A percentile compares a stretch with the other conserved stretches of the same genome.
These are phyloP conservation scores for Aradophagus sp. DNA, from an alignment of 1,140 invertebrate genomes.

Conservation along the genomic window DNA sequence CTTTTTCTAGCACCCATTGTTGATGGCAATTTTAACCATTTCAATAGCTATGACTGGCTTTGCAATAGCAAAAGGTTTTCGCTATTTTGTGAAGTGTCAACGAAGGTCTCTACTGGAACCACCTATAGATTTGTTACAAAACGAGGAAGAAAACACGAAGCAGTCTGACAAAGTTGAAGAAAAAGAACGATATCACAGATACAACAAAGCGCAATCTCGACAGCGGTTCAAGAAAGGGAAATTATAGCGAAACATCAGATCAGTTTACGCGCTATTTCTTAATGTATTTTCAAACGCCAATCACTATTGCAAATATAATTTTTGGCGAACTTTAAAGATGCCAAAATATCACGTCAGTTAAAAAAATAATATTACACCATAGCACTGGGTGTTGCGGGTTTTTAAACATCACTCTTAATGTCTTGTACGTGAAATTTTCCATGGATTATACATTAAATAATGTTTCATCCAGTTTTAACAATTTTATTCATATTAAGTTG, in stretches of 20 bases:
- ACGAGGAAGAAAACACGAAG: conserved; percentile 61
- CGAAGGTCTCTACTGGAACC: conserved; percentile 76
- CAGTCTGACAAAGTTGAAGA: conserved; percentile 62
- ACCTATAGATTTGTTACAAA: conserved; percentile 72
- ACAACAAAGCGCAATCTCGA: conserved; percentile 82
- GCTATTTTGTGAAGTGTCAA: conserved; percentile 77
- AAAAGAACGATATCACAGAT: conserved; percentile 72
- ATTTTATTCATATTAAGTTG: no score
- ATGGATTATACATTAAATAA: no score
- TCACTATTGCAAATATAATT: conserved; percentile 15
- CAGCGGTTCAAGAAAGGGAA: conserved; percentile 82
- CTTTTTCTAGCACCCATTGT: conserved; percentile 76
- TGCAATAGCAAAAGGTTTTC: conserved; percentile 75
- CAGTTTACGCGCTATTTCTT: not conserved
- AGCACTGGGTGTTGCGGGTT: no score
- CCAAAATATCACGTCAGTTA: no score
- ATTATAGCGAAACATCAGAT: conserved; percentile 61
- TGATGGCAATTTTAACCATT: conserved; percentile 78
- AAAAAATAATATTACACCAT: no score
- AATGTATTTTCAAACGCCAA: conserved; percentile 29
- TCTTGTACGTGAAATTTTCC: no score
- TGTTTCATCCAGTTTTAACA: no score
- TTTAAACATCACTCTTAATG: no score
- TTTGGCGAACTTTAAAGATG: no score
- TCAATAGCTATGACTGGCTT: conserved; percentile 78